Evolutionary conservation across 2,113 vertebrate species (phyloP).

Genomic region (Oreocharis arfaki): DNA sequence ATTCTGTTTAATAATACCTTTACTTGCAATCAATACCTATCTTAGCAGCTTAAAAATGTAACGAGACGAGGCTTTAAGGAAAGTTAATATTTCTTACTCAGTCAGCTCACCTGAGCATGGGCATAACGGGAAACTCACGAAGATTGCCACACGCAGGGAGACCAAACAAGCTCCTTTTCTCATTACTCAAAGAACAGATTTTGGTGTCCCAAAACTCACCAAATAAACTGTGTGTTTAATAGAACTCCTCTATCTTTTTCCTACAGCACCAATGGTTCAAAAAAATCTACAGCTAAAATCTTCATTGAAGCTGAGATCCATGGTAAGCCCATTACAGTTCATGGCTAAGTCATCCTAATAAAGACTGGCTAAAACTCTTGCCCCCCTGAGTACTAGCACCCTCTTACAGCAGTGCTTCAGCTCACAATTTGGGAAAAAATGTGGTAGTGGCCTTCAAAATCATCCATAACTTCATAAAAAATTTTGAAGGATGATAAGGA

Average conservation of each 20-base stretch:
- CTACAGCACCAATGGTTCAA: background rate
- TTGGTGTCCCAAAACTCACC: background rate
- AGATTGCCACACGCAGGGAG: background rate
- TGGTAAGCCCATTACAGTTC: background rate
- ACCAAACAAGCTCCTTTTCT: background rate
- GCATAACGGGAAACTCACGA: background rate
- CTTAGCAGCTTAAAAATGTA: background rate
- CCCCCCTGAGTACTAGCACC: background rate
- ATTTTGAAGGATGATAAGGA: background rate
- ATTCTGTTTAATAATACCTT: background rate
- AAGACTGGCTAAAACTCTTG: background rate
- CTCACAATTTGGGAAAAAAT: background rate
- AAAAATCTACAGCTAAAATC: background rate
- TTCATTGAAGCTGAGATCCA: background rate
- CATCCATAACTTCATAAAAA: background rate
- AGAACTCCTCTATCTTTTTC: background rate
- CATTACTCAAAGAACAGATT: background rate
- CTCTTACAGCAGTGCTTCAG: background rate
- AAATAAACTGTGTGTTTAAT: background rate
- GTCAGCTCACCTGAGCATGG: background rate
- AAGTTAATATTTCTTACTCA: background rate
- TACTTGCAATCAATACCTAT: background rate
- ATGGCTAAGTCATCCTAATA: background rate
- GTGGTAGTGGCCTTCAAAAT: background rate
- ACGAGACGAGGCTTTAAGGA: background rate